Conservation (phyloP, 2,888 invertebrate genomes). For the Anthophora plumipes region DNA sequence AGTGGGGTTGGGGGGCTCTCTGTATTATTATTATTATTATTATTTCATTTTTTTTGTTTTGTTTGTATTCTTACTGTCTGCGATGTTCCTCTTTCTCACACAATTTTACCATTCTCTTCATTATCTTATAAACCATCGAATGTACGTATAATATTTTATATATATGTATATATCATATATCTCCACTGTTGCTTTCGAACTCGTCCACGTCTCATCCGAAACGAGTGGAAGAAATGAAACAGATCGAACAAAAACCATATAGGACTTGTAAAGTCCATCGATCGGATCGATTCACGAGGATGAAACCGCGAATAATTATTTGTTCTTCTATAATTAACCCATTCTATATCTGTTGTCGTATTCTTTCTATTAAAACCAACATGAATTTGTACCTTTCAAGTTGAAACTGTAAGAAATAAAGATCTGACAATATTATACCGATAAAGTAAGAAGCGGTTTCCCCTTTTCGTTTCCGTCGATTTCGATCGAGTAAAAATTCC, state of each 20-base stretch:
- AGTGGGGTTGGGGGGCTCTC: slow-evolving; percentile 26
- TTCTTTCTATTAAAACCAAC: background rate
- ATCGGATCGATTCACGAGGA: slow-evolving; percentile 25
- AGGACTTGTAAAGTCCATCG: slow-evolving; percentile 7
- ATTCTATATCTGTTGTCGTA: too few relatives aligned
- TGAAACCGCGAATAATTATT: background rate
- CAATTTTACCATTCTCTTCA: slow-evolving; percentile 5
- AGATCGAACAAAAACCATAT: slow-evolving; percentile 28
- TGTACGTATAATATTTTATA: slow-evolving; percentile 3
- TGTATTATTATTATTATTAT: background rate
- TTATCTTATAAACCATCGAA: slow-evolving; percentile 24
- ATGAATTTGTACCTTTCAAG: background rate
- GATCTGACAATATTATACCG: background rate
- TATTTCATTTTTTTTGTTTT: slow-evolving; percentile 3
- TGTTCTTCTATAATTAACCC: background rate
- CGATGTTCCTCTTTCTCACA: slow-evolving; percentile 34
- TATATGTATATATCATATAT: background rate
- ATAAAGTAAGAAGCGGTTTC: too few relatives aligned
- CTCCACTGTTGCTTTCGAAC: slow-evolving; percentile 13
- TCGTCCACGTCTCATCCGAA: slow-evolving; percentile 46
- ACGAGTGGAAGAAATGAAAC: slow-evolving; percentile 39
- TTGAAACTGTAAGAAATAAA: background rate
- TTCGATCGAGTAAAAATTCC: slow-evolving; percentile 23
- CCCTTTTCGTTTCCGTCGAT: slow-evolving; percentile 1
- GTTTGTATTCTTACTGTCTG: slow-evolving; percentile 24